Evolutionary conservation across 1,140 invertebrate species (phyloP).

Genomic region (Aleiodes sp.): DNA sequence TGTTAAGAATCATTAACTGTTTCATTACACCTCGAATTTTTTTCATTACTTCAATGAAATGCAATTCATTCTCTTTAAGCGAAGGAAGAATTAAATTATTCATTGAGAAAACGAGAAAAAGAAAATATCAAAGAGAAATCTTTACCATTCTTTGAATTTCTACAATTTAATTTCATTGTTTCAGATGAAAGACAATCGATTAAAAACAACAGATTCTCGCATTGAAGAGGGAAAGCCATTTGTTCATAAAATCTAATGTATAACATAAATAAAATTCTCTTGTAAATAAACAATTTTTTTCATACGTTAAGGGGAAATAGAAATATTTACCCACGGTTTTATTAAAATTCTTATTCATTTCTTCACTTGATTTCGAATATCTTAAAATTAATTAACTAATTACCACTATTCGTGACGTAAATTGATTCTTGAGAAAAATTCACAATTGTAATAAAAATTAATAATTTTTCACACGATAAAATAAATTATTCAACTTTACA

Average conservation of each 20-base stretch:
- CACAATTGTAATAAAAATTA: not conserved
- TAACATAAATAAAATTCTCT: conserved; percentile 10
- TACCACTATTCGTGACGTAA: not conserved
- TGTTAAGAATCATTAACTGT: no score
- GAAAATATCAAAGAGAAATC: not conserved
- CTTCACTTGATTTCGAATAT: not conserved
- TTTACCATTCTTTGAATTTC: not conserved
- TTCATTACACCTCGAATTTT: no score
- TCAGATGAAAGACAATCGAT: conserved; percentile 48
- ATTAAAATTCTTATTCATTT: not conserved
- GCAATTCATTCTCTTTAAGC: no score
- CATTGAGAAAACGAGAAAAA: no score
- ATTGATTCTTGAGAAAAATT: not conserved
- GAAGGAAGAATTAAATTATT: no score
- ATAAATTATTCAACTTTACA: not conserved
- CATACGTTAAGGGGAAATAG: no score
- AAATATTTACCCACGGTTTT: not conserved
- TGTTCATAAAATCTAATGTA: conserved; percentile 42
- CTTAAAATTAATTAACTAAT: not conserved
- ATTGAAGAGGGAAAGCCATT: conserved; percentile 39
- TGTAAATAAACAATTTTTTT: conserved; percentile 38
- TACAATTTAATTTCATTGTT: conserved; percentile 30
- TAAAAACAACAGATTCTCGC: conserved; percentile 27
- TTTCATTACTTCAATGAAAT: no score
- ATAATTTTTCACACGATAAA: not conserved